phyloP scores from a whole-genome alignment of 1,140 invertebrate species.

The Euura saliciscinereae region DNA sequence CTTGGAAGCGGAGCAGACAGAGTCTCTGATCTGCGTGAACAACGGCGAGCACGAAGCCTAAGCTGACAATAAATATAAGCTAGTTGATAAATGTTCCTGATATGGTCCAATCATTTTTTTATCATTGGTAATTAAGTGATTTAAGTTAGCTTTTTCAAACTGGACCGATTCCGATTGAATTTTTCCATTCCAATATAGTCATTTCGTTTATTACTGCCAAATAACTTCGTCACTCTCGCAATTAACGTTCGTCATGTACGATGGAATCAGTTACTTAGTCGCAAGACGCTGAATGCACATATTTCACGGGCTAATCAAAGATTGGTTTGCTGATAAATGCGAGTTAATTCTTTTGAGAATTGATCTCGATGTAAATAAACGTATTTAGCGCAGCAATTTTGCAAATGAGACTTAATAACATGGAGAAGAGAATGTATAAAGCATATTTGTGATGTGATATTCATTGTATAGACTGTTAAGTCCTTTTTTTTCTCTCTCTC shows the following conservation, averaged over 20 bases:
- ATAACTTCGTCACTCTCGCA: no score
- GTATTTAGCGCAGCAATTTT: neutral
- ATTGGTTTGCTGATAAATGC: neutral
- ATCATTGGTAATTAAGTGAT: neutral
- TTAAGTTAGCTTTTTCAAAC: neutral
- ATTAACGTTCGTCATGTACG: no score
- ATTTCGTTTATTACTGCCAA: neutral
- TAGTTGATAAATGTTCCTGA: neutral
- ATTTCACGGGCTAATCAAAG: neutral
- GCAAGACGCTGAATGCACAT: neutral
- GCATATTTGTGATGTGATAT: conserved; percentile 34
- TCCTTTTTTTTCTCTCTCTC: neutral
- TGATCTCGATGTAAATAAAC: no score
- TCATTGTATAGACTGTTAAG: conserved; percentile 27
- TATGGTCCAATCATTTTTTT: neutral
- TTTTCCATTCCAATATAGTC: neutral
- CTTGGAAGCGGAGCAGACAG: conserved; percentile 73
- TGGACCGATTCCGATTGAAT: neutral
- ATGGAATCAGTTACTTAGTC: neutral
- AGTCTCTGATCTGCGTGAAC: conserved; percentile 73
- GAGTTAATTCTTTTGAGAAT: no score
- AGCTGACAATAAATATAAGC: conserved; percentile 49
- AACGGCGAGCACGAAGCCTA: conserved; percentile 64
- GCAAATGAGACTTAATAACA: neutral
- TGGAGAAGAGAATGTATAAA: neutral